These are phyloP conservation scores for Epinotia ramella DNA, from an alignment of 2,888 invertebrate species.

Conservation along the genomic window DNA sequence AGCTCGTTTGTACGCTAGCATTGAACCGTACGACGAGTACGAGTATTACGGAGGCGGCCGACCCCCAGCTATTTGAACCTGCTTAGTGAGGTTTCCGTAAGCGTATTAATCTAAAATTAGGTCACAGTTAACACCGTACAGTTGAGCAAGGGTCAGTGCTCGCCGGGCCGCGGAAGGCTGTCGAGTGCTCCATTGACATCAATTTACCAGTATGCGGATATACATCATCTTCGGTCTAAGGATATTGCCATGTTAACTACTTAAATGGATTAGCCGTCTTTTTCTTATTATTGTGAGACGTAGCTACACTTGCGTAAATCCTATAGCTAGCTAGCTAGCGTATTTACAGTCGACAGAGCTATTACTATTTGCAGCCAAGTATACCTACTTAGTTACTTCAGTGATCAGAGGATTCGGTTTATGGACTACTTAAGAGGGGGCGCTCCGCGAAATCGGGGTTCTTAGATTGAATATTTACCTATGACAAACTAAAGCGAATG, in stretches of 20 bases:
- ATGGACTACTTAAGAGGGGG: too few relatives aligned
- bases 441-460: too few relatives aligned
- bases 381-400: too few relatives aligned
- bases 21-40: slow-evolving; percentile 52
- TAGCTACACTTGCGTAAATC: background rate
- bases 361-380: too few relatives aligned
- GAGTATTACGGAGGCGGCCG: slow-evolving; percentile 57
- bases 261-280: slow-evolving; percentile 16
- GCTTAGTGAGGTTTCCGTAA: slow-evolving; percentile 85
- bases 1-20: slow-evolving; percentile 61
- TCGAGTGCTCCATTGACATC: slow-evolving; percentile 44
- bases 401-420: too few relatives aligned
- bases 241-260: slow-evolving; percentile 25
- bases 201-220: slow-evolving; percentile 27
- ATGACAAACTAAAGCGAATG: too few relatives aligned
- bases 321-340: background rate
- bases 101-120: slow-evolving; percentile 84
- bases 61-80: slow-evolving; percentile 78
- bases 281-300: slow-evolving; percentile 2
- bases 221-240: slow-evolving; percentile 15
- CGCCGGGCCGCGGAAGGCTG: slow-evolving; percentile 50
- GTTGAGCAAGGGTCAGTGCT: slow-evolving; percentile 78
- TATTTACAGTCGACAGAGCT: background rate
- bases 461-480: too few relatives aligned
- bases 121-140: slow-evolving; percentile 79